Evolutionary conservation across 2,797 vertebrate genomes (phyloP).

Genomic region (Darevskia nairensis): DNA sequence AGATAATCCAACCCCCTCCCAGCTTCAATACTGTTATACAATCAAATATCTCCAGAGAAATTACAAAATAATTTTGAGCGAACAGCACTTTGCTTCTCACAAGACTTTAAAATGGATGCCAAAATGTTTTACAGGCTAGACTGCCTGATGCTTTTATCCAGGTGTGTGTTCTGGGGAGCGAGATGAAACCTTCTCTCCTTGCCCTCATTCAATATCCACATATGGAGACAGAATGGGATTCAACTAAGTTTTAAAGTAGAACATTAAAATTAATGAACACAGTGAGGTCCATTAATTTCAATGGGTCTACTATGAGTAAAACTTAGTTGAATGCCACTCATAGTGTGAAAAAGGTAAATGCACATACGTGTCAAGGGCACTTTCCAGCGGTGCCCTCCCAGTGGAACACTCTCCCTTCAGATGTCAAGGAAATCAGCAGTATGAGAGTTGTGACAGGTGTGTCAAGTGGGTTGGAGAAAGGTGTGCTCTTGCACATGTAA

Average conservation of each 20-base stretch:
- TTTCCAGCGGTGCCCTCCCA: too few species aligned
- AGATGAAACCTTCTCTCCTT: neutral
- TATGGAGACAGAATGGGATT: neutral
- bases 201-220: neutral
- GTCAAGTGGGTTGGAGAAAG: neutral
- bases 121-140: neutral
- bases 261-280: too few species aligned
- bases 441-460: neutral
- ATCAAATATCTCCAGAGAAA: slow-evolving; percentile 44
- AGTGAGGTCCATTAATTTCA: too few species aligned
- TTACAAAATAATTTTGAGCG: slow-evolving; percentile 7
- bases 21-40: slow-evolving; percentile 41
- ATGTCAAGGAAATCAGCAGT: neutral
- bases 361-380: neutral
- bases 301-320: too few species aligned
- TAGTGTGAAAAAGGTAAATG: neutral
- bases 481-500: neutral
- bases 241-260: too few species aligned
- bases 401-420: too few species aligned
- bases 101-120: slow-evolving; percentile 21
- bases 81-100: neutral
- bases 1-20: neutral
- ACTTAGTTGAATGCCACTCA: too few species aligned
- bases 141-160: neutral
- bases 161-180: neutral